Base-by-base conservation (phyloP, 2,113 vertebrate genomes). In the Platanista minor region DNA sequence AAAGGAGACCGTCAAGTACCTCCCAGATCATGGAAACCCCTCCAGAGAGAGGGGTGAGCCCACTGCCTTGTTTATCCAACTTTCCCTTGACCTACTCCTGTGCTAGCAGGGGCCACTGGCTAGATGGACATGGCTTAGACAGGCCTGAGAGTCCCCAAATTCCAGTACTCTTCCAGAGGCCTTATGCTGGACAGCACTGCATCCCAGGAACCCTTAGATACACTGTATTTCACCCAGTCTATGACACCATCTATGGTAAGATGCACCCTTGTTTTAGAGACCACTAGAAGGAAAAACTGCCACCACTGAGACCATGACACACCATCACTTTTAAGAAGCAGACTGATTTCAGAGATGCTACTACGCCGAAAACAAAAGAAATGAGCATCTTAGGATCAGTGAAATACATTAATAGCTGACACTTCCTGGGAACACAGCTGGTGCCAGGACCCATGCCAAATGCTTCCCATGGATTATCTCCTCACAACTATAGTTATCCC, bases 401-500 rank as follows among this genome's bases (percentile, higher is more conserved):
- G 66, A 83, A 46, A 91, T 87, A 67, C 62, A 61, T 91, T 78
- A 90, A 94, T 57, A 95, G 84, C 74, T 96, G 97, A 96, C 95
- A 90, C 77, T 95, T 93, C 14, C 94, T 90, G 92, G 94, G 97
- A 97, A 93, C 83, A 8, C 2, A 84, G 97, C 91, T 4, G 39
- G 82, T 59, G 90, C 90, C 95, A 75, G 96, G 96, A 90, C 87
- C 6, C 0, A 18, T 61, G 95, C 96, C 97, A 96, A 61, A 36
- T 5, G 6, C 87, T 90, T 94, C 92, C 67, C 9, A 0, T 59
- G 69, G 83, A 83, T 90, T 90, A 87, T 49, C 90, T 87, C 87
- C 87, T 74, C 83, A 61, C 78, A 80, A 75, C 94, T 94, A 12
- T 90, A 97, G 96, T 96, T 94, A 96, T 59, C 62, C 6, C 91